Percentiles rank a stretch among this genome's conserved stretches.
phyloP scores from a whole-genome alignment of 2,888 invertebrate species.

The Cosmia pyralina region DNA sequence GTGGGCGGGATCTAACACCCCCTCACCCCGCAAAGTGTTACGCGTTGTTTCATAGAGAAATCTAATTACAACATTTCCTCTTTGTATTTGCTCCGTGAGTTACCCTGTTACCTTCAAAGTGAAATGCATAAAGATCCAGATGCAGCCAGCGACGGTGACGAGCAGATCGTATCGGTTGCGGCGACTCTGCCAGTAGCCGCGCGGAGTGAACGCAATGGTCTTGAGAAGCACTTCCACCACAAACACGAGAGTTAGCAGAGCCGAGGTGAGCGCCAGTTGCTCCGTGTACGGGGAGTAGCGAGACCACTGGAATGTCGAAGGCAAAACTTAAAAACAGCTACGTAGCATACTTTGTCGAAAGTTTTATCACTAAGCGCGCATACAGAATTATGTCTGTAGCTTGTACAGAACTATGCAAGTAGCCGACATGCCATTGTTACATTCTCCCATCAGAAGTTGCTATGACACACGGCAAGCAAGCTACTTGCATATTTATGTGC shows the following conservation, averaged over 20 bases:
- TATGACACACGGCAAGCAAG: no score
- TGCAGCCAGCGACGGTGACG: conserved; percentile 98
- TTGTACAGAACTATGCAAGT: no score
- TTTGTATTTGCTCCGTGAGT: no score
- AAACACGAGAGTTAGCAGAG: conserved; percentile 97
- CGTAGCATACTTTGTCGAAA: neutral
- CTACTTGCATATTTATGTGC: no score
- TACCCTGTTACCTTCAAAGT: conserved; percentile 96
- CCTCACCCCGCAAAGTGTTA: no score
- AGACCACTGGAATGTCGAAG: conserved; percentile 92
- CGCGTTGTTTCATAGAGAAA: no score
- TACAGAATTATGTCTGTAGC: no score
- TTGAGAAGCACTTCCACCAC: conserved; percentile 99
- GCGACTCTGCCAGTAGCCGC: conserved; percentile 99
- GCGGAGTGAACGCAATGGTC: conserved; percentile 98
- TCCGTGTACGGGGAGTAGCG: conserved; percentile 95
- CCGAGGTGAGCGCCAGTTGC: conserved; percentile 96
- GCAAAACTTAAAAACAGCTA: neutral
- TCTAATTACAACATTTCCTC: no score
- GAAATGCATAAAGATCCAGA: conserved; percentile 99
- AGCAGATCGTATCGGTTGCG: conserved; percentile 99
- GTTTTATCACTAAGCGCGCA: no score
- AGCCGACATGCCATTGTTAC: no score
- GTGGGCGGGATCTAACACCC: no score
- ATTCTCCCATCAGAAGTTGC: no score